phyloP scores from a whole-genome alignment of 1,140 invertebrate genomes.

The Camponotus floridanus region DNA sequence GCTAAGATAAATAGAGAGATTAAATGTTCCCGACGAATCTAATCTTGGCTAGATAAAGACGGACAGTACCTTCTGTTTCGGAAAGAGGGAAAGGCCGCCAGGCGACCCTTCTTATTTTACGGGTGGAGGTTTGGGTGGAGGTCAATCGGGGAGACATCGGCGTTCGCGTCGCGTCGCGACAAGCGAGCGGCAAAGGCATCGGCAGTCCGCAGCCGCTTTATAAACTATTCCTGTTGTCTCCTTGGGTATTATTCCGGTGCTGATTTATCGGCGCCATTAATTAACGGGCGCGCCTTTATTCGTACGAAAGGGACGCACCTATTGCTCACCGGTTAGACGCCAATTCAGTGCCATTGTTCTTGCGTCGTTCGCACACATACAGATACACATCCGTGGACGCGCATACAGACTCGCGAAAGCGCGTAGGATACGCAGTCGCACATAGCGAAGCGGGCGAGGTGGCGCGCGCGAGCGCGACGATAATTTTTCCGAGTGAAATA shows the following conservation, averaged over 20 bases:
- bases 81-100: neutral
- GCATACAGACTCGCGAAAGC: neutral
- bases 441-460: conserved; percentile 23
- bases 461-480: conserved; percentile 67
- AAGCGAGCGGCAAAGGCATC: conserved; percentile 77
- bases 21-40: conserved; percentile 35
- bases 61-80: conserved; percentile 1
- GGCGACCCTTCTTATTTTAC: conserved; percentile 48
- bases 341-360: conserved; percentile 85
- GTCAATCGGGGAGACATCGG: conserved; percentile 62
- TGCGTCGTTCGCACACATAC: conserved; percentile 84
- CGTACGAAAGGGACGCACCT: conserved; percentile 85
- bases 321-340: conserved; percentile 86
- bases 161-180: conserved; percentile 22
- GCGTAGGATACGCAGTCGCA: conserved; percentile 43
- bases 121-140: conserved; percentile 47
- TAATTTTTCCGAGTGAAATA: conserved; percentile 80
- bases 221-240: conserved; percentile 87
- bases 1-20: conserved; percentile 37
- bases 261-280: conserved; percentile 86
- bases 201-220: conserved; percentile 81
- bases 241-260: conserved; percentile 85
- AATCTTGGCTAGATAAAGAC: conserved; percentile 57
- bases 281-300: conserved; percentile 85
- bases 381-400: neutral